A percentile compares a stretch with the other conserved stretches of the same genome.
Conservation (phyloP, 1,140 invertebrate species). For the Drosophila burlai region DNA sequence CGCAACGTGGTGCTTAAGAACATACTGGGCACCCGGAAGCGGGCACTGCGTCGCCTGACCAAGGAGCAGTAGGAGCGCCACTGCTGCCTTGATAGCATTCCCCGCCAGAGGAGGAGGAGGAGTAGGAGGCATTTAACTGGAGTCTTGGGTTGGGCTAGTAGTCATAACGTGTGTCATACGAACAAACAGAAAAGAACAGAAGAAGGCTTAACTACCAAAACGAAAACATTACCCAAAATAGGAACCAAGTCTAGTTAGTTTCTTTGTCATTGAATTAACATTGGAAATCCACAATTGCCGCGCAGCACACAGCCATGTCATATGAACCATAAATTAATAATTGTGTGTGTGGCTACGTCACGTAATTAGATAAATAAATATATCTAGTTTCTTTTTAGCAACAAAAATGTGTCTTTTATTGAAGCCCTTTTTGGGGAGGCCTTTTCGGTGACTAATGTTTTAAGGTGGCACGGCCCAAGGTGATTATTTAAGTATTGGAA, state of each 20-base stretch:
- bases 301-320: conserved; percentile 19
- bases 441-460: neutral
- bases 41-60: conserved; percentile 63
- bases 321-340: conserved; percentile 14
- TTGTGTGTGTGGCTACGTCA: conserved; percentile 5
- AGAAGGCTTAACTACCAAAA: conserved; percentile 33
- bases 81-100: too few relatives aligned
- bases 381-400: conserved; percentile 5
- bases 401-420: neutral
- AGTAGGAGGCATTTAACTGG: conserved; percentile 15
- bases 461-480: too few relatives aligned
- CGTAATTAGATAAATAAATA: conserved; percentile 15
- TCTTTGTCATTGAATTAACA: conserved; percentile 21
- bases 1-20: conserved; percentile 70
- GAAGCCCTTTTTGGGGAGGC: neutral
- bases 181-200: conserved; percentile 15
- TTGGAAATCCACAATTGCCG: conserved; percentile 21
- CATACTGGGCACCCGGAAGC: conserved; percentile 67
- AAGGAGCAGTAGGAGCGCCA: conserved; percentile 64
- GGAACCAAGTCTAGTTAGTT: conserved; percentile 32
- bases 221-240: conserved; percentile 27
- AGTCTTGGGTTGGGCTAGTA: conserved; percentile 15
- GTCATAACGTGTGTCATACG: conserved; percentile 34
- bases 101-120: neutral
- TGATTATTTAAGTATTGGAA: too few relatives aligned